Evolutionary conservation across 2,888 invertebrate species (phyloP), one percentile per base, ranked within the genome.

Genomic region (Sesia apiformis): DNA sequence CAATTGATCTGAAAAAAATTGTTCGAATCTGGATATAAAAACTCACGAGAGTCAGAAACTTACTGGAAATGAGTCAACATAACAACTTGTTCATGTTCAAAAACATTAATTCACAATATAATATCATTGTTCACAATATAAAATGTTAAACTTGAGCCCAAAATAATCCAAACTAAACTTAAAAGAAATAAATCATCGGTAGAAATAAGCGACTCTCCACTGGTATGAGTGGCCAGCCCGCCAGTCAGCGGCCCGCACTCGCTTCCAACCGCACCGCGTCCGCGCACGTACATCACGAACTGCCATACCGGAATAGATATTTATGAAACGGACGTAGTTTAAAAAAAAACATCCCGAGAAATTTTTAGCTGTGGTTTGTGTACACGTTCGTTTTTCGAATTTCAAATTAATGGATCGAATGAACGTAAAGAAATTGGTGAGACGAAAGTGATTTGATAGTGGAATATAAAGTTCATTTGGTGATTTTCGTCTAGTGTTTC

Each of bases 231-330:
- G 67, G 64, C 38, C 70, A 65, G 71, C 66, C 23, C n/a, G n/a
- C n/a, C n/a, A n/a, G n/a, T n/a, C n/a, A n/a, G n/a, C n/a, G n/a
- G n/a, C n/a, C 68, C 66, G 64, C 86, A 85, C 78, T 85, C 77
- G 70, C 72, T 69, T 66, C 65, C 67, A 74, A 74, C 68, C 74
- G 57, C 62, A 74, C 77, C 81, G 72, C 76, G 78, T 72, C 70
- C 68, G 60, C 79, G 83, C 81, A 84, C 86, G 85, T 81, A 75
- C 74, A 64, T 72, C 67, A 81, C 70, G 80, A 78, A 79, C 83
- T 81, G 68, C 64, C 56, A 62, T 58, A 66, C 70, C 76, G 73
- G 76, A 75, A 77, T 74, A 72, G 72, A 63, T 67, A 66, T 76
- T 84, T 87, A 87, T 87, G 8, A 8, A 23, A 46, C 46, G 46